Evolutionary conservation across 2,113 vertebrate genomes (phyloP), one percentile per base, ranked within the genome.

Genomic region (Globicephala melas): DNA sequence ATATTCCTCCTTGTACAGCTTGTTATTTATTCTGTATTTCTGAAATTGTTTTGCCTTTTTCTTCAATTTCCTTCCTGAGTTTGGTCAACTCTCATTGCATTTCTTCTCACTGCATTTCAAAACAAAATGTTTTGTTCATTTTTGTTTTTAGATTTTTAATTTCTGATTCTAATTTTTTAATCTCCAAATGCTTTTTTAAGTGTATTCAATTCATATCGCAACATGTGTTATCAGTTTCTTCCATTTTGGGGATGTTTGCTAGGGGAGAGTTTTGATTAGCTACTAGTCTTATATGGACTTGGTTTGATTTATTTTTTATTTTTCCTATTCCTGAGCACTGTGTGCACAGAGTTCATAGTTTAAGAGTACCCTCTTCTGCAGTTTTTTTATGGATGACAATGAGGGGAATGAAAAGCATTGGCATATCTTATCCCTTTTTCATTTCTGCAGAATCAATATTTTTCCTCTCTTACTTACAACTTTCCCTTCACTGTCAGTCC

Each of bases 81-180:
- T 95, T 77, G 23, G 6, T 60, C 26, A 60, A 18, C 3, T 53
- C 28, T 91, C 50, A 11, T 31, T 50, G 25, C 28, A 73, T 81
- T 77, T 77, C n/a, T 77, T 85, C 26, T 87, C 25, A 50, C 6
- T 53, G 53, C 53, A 53, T 53, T 53, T 53, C 53, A 53, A 53
- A 53, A 53, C 53, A 53, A 53, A 17, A 53, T 26, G 4, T 68
- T 71, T 70, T 55, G 8, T 63, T 80, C 50, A 68, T 74, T 74
- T 95, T 62, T 77, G 53, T 12, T 86, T 90, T 92, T 82, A 82
- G 26, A n/a, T 68, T 92, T 94, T 91, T 9, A 44, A 73, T 60
- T 82, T 93, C 41, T 84, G 50, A n/a, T 60, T 83, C 47, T 60
- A 73, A 38, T 58, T 41, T 93, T 73, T 76, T 65, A 31, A 74